Evolutionary conservation across 2,113 vertebrate species (phyloP).

Genomic region (Vulpes lagopus): DNA sequence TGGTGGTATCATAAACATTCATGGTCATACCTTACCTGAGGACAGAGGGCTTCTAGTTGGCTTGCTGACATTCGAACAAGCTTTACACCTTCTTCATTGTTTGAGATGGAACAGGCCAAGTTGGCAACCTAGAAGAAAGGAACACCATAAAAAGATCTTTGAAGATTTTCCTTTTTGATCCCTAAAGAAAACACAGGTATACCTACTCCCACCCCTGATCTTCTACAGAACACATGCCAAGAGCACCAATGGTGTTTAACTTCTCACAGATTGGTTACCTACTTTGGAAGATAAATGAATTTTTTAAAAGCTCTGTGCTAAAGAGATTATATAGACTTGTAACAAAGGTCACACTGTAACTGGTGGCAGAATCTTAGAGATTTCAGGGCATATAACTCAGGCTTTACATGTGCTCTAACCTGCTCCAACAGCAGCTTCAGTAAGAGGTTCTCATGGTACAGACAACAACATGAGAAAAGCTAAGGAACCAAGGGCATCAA

Average conservation of each 20-base stretch:
- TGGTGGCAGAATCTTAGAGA: neutral
- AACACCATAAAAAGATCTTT: conserved; percentile 63
- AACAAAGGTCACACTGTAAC: neutral
- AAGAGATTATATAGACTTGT: neutral
- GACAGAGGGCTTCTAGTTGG: conserved; percentile 97
- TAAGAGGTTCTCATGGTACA: conserved; percentile 59
- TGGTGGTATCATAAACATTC: neutral
- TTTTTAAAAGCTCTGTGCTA: neutral
- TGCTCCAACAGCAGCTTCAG: neutral
- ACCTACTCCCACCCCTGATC: neutral
- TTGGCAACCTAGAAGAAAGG: conserved; percentile 94
- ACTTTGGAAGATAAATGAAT: neutral
- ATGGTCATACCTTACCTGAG: conserved; percentile 91
- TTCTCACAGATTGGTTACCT: conserved; percentile 54
- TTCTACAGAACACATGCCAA: neutral
- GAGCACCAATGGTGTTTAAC: neutral
- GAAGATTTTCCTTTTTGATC: conserved; percentile 39
- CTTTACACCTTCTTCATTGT: conserved; percentile 99
- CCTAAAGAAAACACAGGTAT: neutral
- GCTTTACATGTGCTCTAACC: neutral
- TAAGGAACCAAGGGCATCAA: neutral
- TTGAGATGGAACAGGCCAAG: conserved; percentile 98
- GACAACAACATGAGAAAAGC: neutral
- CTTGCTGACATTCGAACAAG: conserved; percentile 98
- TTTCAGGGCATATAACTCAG: neutral